phyloP scores from a whole-genome alignment of 1,140 invertebrate genomes.

The Zaprionus ornatus region DNA sequence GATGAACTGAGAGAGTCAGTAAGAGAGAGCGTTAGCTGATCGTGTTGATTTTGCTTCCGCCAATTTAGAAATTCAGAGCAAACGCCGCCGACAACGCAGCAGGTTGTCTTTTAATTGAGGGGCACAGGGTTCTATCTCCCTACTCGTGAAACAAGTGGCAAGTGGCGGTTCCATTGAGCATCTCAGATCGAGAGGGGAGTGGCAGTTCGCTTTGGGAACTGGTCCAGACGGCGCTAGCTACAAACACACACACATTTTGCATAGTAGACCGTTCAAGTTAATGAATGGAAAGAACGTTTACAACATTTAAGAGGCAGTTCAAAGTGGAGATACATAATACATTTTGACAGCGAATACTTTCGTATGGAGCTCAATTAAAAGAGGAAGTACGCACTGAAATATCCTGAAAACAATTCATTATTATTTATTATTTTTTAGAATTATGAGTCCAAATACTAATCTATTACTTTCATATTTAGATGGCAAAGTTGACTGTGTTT shows the following conservation, averaged over 20 bases:
- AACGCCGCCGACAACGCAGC: conserved; percentile 52
- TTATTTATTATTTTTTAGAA: too few relatives aligned
- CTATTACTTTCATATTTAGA: too few relatives aligned
- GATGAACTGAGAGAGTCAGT: neutral
- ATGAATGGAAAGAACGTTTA: neutral
- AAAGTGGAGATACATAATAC: neutral
- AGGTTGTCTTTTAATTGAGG: conserved; percentile 75
- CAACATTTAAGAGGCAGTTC: neutral
- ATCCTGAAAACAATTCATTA: too few relatives aligned
- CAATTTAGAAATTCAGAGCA: conserved; percentile 56
- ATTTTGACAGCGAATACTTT: neutral
- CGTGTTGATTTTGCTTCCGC: conserved; percentile 56
- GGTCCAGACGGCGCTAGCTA: conserved; percentile 39
- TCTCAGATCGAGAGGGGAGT: neutral
- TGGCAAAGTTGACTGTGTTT: too few relatives aligned
- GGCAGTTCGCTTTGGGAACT: neutral
- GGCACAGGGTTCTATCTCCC: neutral
- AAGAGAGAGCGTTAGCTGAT: neutral
- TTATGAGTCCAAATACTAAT: too few relatives aligned
- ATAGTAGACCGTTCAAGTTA: conserved; percentile 19
- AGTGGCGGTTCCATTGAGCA: conserved; percentile 56
- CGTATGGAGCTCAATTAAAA: neutral
- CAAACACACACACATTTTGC: conserved; percentile 37
- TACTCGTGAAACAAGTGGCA: conserved; percentile 55
- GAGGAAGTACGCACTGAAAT: too few relatives aligned